These are phyloP conservation scores for Drosophila nigrodunni DNA, from an alignment of 1,140 invertebrate genomes.

Conservation along the genomic window DNA sequence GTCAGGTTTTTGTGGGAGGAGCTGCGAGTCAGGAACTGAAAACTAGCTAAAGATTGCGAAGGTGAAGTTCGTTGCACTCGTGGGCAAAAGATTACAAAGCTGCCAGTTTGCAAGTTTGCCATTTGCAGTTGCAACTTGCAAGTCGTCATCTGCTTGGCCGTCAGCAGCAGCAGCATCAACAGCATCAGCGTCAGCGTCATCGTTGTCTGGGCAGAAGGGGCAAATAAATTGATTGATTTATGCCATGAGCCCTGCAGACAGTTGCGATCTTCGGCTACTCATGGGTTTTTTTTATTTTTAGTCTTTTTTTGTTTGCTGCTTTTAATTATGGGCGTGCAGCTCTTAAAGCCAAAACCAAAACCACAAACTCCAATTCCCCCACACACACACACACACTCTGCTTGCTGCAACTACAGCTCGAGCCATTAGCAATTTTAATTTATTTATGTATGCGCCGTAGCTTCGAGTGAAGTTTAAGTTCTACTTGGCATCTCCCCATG, in stretches of 20 bases:
- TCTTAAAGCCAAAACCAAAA: constrained; percentile 44
- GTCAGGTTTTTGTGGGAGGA: constrained; percentile 47
- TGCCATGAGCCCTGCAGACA: constrained; percentile 58
- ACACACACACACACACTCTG: neutral
- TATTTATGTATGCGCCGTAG: constrained; percentile 75
- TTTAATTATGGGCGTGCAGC: constrained; percentile 78
- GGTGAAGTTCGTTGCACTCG: constrained; percentile 67
- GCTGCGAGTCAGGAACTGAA: constrained; percentile 41
- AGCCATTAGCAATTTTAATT: constrained; percentile 82
- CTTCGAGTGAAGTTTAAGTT: constrained; percentile 32
- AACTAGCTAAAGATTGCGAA: constrained; percentile 58
- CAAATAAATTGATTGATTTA: constrained; percentile 81
- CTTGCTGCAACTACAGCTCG: constrained; percentile 1
- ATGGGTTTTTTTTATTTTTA: constrained; percentile 10
- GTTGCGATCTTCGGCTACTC: constrained; percentile 49
- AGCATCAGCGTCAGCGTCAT: neutral
- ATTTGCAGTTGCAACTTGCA: constrained; percentile 12
- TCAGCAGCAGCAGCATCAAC: constrained; percentile 8
- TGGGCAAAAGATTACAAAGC: constrained; percentile 45
- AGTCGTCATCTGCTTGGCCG: constrained; percentile 2
- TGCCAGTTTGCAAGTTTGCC: constrained; percentile 31
- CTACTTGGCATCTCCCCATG: constrained; percentile 13
- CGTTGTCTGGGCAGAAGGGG: constrained; percentile 45
- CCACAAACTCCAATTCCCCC: constrained; percentile 17
- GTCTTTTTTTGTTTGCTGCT: constrained; percentile 58